Percentiles rank a stretch among this genome's conserved stretches.
Conservation (phyloP, 2,113 vertebrate genomes). For the Thinocorus orbignyianus region DNA sequence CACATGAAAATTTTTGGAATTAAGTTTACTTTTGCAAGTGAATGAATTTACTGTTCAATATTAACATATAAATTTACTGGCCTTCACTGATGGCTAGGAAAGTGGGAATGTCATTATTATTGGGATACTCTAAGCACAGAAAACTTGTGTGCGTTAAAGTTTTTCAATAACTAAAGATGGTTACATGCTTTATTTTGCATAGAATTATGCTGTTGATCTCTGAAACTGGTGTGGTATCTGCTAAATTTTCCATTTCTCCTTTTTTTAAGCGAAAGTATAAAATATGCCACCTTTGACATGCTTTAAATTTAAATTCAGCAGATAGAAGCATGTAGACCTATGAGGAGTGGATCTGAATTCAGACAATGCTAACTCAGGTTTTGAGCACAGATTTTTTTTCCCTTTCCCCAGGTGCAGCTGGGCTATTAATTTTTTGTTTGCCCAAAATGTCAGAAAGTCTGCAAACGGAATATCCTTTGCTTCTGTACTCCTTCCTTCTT, state of each 20-base stretch:
- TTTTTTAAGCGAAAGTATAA: background rate
- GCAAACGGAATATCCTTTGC: background rate
- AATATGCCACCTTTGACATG: background rate
- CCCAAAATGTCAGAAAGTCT: background rate
- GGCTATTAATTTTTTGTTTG: background rate
- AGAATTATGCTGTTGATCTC: background rate
- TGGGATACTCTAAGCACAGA: background rate
- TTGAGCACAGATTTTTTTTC: background rate
- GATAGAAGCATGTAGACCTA: background rate
- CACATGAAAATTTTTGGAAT: slow-evolving; percentile 39
- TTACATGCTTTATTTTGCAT: background rate
- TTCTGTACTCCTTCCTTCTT: background rate
- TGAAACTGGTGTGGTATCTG: background rate
- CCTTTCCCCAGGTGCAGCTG: background rate
- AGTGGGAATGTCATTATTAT: slow-evolving; percentile 2
- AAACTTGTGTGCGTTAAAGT: background rate
- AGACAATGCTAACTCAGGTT: background rate
- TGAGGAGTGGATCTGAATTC: background rate
- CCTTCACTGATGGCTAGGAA: background rate
- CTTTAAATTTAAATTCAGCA: slow-evolving; percentile 1
- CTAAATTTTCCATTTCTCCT: background rate
- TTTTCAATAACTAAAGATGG: background rate
- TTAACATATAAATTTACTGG: slow-evolving; percentile 57
- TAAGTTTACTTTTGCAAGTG: slow-evolving; percentile 57
- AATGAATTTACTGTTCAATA: slow-evolving; percentile 32